Evolutionary conservation across 2,797 vertebrate species (phyloP).

Genomic region (Sorex maritimensis): DNA sequence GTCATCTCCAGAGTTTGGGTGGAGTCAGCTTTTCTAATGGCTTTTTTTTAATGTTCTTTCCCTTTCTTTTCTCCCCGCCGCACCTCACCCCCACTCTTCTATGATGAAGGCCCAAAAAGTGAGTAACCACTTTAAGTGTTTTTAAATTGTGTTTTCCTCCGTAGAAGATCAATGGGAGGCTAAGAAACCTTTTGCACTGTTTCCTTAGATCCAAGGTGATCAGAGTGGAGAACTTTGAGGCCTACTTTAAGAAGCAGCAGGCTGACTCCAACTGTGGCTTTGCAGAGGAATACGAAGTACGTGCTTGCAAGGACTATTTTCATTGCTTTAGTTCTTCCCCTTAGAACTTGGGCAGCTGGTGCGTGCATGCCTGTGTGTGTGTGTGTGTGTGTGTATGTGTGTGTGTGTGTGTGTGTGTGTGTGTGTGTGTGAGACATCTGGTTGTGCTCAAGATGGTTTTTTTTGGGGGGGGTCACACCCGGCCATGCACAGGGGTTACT

Average conservation of each 20-base stretch:
- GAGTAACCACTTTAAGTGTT: slow-evolving; percentile 86
- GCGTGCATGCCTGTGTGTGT: not conserved
- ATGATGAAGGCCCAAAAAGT: slow-evolving; percentile 91
- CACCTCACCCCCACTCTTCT: slow-evolving; percentile 23
- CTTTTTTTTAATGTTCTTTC: slow-evolving; percentile 60
- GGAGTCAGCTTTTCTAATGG: slow-evolving; percentile 68
- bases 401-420: not conserved
- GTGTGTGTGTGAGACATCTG: too few species aligned
- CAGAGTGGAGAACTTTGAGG: slow-evolving; percentile 94
- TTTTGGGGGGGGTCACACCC: too few species aligned
- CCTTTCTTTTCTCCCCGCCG: slow-evolving; percentile 29
- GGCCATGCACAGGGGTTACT: too few species aligned
- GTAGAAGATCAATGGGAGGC: slow-evolving; percentile 46
- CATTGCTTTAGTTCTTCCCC: slow-evolving; percentile 15
- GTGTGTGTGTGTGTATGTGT: not conserved
- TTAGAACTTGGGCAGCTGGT: not conserved
- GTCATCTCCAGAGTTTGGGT: not conserved
- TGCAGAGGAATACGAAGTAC: slow-evolving; percentile 97
- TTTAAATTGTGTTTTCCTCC: slow-evolving; percentile 30
- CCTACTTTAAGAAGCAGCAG: slow-evolving; percentile 96
- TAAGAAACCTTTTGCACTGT: slow-evolving; percentile 46
- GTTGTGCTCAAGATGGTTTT: too few species aligned
- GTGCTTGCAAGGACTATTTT: slow-evolving; percentile 8
- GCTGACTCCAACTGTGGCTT: slow-evolving; percentile 98
- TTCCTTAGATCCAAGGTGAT: slow-evolving; percentile 92